Percentiles rank a stretch among this genome's conserved stretches.
Conservation (phyloP, 2,113 vertebrate genomes). For the Lycocorax pyrrhopterus region DNA sequence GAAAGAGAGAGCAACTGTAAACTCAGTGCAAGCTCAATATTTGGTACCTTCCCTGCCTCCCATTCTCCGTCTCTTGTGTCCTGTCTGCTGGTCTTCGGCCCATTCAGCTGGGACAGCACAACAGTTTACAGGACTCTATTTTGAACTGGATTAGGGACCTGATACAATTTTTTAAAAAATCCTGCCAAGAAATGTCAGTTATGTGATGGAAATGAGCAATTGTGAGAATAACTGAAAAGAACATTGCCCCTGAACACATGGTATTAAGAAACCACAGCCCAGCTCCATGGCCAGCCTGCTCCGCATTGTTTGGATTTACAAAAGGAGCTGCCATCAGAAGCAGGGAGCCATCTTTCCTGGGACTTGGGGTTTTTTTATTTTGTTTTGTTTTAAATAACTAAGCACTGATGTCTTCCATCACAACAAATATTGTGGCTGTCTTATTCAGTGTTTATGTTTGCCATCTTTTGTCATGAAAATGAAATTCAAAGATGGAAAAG, state of each 20-base stretch:
- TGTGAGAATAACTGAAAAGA: slow-evolving; percentile 18
- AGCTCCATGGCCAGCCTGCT: not conserved
- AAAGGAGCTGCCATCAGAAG: not conserved
- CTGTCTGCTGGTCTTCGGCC: not conserved
- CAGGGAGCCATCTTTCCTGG: not conserved
- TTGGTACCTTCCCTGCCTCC: not conserved
- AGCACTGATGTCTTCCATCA: not conserved
- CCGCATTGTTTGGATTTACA: not conserved
- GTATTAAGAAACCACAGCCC: not conserved
- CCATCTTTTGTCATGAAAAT: not conserved
- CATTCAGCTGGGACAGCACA: not conserved
- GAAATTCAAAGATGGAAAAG: not conserved
- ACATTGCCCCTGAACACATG: not conserved
- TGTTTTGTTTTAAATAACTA: not conserved
- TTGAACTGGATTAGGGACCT: not conserved
- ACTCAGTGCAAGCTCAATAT: not conserved
- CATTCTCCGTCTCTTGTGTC: not conserved
- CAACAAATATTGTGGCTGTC: not conserved
- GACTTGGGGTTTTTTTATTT: not conserved
- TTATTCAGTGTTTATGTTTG: not conserved
- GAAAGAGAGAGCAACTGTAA: not conserved
- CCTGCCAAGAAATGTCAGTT: not conserved
- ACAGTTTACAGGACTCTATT: not conserved
- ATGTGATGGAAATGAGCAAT: not conserved
- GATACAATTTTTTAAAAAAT: not conserved